A percentile compares a stretch with the other conserved stretches of the same genome.
phyloP scores from a whole-genome alignment of 1,140 invertebrate species.

The Elymnias hypermnestra region DNA sequence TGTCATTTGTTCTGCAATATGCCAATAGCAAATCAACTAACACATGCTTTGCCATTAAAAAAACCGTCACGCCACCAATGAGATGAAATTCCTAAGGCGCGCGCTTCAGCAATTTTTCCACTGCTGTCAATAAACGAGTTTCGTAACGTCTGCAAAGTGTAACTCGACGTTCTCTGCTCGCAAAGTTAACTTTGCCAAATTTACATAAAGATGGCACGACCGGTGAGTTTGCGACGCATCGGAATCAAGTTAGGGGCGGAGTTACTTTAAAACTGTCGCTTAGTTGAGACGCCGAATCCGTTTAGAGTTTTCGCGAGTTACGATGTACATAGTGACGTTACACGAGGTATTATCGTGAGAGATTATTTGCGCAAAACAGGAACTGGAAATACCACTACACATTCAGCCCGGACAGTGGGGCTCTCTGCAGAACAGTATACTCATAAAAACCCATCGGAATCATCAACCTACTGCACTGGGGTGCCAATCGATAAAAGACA shows the following conservation, averaged over 20 bases:
- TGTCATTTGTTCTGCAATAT: too few species aligned
- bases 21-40: slow-evolving; percentile 37
- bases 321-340: slow-evolving; percentile 30
- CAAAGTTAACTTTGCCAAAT: slow-evolving; percentile 51
- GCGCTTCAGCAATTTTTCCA: slow-evolving; percentile 25
- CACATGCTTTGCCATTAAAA: slow-evolving; percentile 47
- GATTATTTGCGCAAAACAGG: too few species aligned
- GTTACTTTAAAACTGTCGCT: slow-evolving; percentile 72
- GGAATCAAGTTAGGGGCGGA: slow-evolving; percentile 67
- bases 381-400: too few species aligned
- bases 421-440: too few species aligned
- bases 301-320: slow-evolving; percentile 58
- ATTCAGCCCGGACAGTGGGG: too few species aligned
- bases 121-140: slow-evolving; percentile 27
- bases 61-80: slow-evolving; percentile 51
- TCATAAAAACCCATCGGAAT: too few species aligned
- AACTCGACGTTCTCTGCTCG: slow-evolving; percentile 23
- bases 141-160: slow-evolving; percentile 21
- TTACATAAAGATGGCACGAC: slow-evolving; percentile 66
- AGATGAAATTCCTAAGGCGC: slow-evolving; percentile 50
- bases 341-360: too few species aligned
- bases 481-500: too few species aligned
- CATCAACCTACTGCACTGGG: too few species aligned
- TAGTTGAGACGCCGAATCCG: slow-evolving; percentile 74
- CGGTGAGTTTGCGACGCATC: slow-evolving; percentile 52